Base-by-base conservation (phyloP, 2,888 invertebrate genomes). In the Morpho helenor region DNA sequence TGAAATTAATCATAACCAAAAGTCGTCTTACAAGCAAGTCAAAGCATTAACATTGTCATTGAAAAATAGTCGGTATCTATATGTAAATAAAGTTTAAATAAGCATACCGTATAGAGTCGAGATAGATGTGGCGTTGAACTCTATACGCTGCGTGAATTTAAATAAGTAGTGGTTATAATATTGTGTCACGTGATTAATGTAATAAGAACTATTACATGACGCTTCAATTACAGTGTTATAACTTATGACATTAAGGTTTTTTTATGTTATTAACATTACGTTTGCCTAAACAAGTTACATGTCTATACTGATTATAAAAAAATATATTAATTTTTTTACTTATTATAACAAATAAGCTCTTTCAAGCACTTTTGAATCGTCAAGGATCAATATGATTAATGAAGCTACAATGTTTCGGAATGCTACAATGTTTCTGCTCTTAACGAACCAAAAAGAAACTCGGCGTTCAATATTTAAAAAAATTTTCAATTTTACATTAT, bases 81-180 rank as follows among this genome's bases (percentile, higher is more conserved):
- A n/a, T 43, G 1, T 7, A 8, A 47, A 55, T 55, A 55, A 55
- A 51, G 43, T 44, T 39, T 22, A 52, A 47, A 45, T 44, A 51
- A 47, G 7, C 22, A 31, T 31, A 39, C 23, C 39, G 46, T 44
- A 42, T 10, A 9, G 54, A 8, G 63, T 62, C 65, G 65, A 59
- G 64, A 66, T 69, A 63, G 46, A 47, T 64, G 64, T 64, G 68
- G 65, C 71, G 69, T 72, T 73, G 72, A 74, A 74, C 74, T 68
- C 68, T 59, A 61, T 62, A 71, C 71, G 70, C 63, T 56, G 59
- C 64, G 62, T 68, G 74, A 71, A 74, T 74, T 68, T 65, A 69
- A 73, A 73, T 67, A 63, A 60, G 59, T 50, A 57, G 57, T 59
- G 50, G 49, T 53, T 59, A 59, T 16, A 44, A 57, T 42, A 53